Conservation (phyloP, 1,140 invertebrate genomes). For the Druon quercuslanigerum region DNA sequence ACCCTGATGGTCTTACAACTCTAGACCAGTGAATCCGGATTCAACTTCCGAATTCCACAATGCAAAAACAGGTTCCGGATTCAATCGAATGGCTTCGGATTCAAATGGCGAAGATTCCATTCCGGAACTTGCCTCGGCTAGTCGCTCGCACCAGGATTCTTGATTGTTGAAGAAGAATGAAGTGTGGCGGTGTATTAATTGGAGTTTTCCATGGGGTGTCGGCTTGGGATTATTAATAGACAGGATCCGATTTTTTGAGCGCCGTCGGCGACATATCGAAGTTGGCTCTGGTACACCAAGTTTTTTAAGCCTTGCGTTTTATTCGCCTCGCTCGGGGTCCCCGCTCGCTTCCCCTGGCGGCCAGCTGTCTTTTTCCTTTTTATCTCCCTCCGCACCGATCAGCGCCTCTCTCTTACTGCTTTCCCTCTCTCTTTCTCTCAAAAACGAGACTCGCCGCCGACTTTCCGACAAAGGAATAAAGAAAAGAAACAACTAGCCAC, state of each 20-base stretch:
- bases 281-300: constrained; percentile 59
- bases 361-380: constrained; percentile 64
- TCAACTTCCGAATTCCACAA: too few species aligned
- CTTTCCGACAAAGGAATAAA: constrained; percentile 75
- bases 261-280: constrained; percentile 62
- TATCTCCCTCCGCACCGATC: constrained; percentile 49
- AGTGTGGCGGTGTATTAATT: constrained; percentile 7
- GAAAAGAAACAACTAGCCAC: constrained; percentile 74
- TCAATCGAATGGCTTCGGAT: too few species aligned
- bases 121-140: too few species aligned
- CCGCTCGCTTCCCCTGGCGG: constrained; percentile 54
- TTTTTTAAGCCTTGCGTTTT: constrained; percentile 65
- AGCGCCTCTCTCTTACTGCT: constrained; percentile 40
- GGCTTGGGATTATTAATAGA: constrained; percentile 23
- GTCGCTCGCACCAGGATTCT: too few species aligned
- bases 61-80: too few species aligned
- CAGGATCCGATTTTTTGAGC: constrained; percentile 39
- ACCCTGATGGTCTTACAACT: too few species aligned
- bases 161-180: constrained; percentile 1
- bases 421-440: constrained; percentile 50
- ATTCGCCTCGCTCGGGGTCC: constrained; percentile 58
- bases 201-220: not conserved
- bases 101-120: too few species aligned
- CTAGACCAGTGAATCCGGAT: too few species aligned
- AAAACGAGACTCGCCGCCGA: constrained; percentile 73